A percentile compares a stretch with the other conserved stretches of the same genome.
These are phyloP conservation scores for Drosophila eugracilis DNA, from an alignment of 1,140 invertebrate species.

Conservation along the genomic window DNA sequence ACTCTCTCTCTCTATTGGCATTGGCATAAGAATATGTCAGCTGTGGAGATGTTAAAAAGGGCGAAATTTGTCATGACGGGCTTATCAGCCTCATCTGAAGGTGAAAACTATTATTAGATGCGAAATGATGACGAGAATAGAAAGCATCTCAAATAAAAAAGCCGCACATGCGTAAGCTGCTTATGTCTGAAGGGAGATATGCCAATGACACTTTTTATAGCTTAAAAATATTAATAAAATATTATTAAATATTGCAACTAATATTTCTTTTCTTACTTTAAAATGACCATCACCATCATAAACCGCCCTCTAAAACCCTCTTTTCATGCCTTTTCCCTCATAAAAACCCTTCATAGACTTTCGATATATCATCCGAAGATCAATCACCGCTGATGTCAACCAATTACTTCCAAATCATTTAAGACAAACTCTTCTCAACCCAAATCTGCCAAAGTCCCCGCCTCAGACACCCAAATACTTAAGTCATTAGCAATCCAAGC, in stretches of 20 bases:
- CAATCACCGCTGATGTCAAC: conserved; percentile 59
- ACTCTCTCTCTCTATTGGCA: too few species aligned
- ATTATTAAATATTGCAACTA: too few species aligned
- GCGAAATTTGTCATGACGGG: conserved; percentile 25
- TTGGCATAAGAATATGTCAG: conserved; percentile 2
- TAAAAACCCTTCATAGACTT: conserved; percentile 4
- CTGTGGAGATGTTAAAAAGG: conserved; percentile 1
- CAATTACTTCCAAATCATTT: conserved; percentile 73
- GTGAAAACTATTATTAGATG: conserved; percentile 20
- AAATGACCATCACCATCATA: too few species aligned
- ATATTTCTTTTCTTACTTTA: too few species aligned
- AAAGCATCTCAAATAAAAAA: background rate
- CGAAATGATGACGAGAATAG: background rate
- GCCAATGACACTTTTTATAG: background rate
- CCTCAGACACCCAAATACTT: conserved; percentile 20
- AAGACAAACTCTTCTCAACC: conserved; percentile 27
- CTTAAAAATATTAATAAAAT: too few species aligned
- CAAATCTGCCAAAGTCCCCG: conserved; percentile 14
- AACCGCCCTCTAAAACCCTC: background rate
- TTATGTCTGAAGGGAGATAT: background rate
- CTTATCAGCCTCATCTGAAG: conserved; percentile 23
- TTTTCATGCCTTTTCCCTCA: background rate
- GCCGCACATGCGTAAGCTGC: background rate
- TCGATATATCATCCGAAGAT: conserved; percentile 54
- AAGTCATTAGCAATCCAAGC: conserved; percentile 63